Evolutionary conservation across 2,113 vertebrate species (phyloP), one percentile per base, ranked within the genome.

Genomic region (Plecotus auritus): DNA sequence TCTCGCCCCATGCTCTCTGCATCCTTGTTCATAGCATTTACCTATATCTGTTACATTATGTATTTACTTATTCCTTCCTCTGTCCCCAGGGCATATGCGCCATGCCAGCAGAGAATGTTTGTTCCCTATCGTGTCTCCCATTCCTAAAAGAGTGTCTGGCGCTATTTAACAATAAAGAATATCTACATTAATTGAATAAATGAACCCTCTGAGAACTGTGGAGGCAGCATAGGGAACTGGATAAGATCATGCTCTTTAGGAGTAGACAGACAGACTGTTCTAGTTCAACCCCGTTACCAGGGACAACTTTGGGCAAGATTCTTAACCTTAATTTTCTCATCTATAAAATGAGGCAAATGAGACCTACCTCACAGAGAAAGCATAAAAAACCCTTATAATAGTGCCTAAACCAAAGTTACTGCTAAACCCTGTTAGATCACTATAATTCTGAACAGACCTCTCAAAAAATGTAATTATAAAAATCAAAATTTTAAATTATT

Each of bases 381-480:
- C 30, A 40, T 6, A 3, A 18, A 45, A 84, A 90, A n/a, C 26
- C 12, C 20, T 87, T 47, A 74, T 69, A 73, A 69, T 23, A 87
- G 35, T 51, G 14, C 37, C 72, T 76, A 88, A 49, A 35, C 14
- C 35, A 59, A 56, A 78, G 67, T 82, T 30, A 78, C 9, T 64
- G 40, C 30, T 85, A 77, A 87, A 45, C 28, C n/a, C 20, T 78
- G 22, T 90, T 86, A 47, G 13, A 42, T 78, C 6, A 40, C 85
- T 74, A 26, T 54, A 93, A 82, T 95, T 95, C 61, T 78, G 64
- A 94, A 54, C 45, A 66, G 77, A 67, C 0, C 8, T 85, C 67
- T 93, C 73, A 28, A 85, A 89, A 96, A 96, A 77, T 23, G 54
- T 76, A 67, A 88, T 94, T 90, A 90, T 51, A 85, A 80, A 95